Conservation (phyloP, 2,113 vertebrate genomes). For the Calcarius ornatus region DNA sequence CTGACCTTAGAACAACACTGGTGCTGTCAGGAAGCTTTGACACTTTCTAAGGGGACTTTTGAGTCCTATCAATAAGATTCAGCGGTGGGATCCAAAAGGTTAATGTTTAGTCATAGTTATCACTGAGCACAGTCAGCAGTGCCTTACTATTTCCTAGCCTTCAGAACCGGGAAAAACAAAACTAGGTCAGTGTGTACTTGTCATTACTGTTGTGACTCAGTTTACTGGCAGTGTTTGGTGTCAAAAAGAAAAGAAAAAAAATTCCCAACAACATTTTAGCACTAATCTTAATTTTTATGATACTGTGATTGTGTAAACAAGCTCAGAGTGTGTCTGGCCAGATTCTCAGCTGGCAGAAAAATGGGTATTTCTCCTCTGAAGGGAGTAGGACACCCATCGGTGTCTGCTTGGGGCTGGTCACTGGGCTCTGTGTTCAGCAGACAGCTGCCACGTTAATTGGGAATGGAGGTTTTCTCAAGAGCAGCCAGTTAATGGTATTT, state of each 20-base stretch:
- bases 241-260: conserved; percentile 1
- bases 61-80: not conserved
- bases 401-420: not conserved
- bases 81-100: not conserved
- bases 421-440: conserved; percentile 10
- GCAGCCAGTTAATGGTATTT: conserved; percentile 48
- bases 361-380: not conserved
- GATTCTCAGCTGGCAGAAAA: conserved; percentile 12
- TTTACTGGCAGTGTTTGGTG: conserved; percentile 43
- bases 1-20: not conserved
- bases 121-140: conserved; percentile 1
- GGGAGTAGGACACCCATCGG: not conserved
- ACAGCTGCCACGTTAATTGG: conserved; percentile 24
- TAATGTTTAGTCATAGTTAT: conserved; percentile 56
- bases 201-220: conserved; percentile 50
- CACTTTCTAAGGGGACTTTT: not conserved
- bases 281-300: not conserved
- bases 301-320: not conserved
- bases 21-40: not conserved
- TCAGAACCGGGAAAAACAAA: conserved; percentile 48
- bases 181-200: conserved; percentile 52
- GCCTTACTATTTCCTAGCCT: conserved; percentile 28
- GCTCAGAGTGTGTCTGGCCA: not conserved
- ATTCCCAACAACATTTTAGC: not conserved
- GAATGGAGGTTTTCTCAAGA: conserved; percentile 38